Conservation (phyloP, 2,113 vertebrate species). For the Neolamprologus brichardi region DNA sequence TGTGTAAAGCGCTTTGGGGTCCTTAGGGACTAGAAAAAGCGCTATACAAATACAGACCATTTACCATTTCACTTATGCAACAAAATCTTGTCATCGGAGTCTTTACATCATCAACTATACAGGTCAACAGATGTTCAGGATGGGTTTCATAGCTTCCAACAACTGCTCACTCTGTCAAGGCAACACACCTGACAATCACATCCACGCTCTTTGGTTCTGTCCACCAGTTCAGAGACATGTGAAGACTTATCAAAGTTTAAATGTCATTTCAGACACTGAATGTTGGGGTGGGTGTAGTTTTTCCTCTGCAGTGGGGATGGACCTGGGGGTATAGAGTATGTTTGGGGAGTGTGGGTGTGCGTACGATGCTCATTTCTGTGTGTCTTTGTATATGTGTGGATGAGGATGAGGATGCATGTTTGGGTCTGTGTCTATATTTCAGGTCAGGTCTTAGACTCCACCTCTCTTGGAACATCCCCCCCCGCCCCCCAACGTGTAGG, state of each 20-base stretch:
- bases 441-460: background rate
- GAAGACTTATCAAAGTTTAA: background rate
- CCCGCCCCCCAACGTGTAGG: background rate
- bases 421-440: background rate
- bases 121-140: too few species aligned
- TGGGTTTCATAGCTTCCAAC: too few species aligned
- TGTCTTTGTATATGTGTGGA: background rate
- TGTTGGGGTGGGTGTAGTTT: background rate
- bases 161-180: too few species aligned
- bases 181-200: too few species aligned
- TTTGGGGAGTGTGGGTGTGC: background rate
- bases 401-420: background rate
- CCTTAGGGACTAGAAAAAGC: too few species aligned
- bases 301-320: rapidly evolving
- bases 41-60: too few species aligned
- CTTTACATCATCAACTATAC: too few species aligned
- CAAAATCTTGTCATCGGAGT: too few species aligned
- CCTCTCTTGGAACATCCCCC: background rate
- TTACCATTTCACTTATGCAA: too few species aligned
- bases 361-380: rapidly evolving
- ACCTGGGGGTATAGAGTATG: rapidly evolving
- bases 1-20: too few species aligned
- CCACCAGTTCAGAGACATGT: background rate
- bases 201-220: background rate
- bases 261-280: background rate